Evolutionary conservation across 1,140 invertebrate species (phyloP).

Genomic region (Araneus ventricosus): DNA sequence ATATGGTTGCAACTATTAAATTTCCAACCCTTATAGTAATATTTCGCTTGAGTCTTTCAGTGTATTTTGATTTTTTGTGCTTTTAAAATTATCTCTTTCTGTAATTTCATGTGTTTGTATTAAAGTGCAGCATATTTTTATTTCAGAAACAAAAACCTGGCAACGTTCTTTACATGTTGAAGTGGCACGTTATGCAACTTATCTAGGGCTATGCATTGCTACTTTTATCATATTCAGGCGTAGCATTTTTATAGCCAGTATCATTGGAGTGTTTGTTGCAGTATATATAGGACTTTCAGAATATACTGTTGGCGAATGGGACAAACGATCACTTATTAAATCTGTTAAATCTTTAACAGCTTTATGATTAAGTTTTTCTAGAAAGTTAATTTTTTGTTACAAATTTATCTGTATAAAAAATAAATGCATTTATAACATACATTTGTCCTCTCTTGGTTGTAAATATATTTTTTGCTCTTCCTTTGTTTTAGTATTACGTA

Average conservation of each 20-base stretch:
- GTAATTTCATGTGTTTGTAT: background rate
- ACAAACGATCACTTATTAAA: conserved; percentile 68
- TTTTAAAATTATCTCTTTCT: background rate
- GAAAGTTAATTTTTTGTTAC: background rate
- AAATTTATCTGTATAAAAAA: conserved; percentile 8
- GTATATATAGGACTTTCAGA: conserved; percentile 89
- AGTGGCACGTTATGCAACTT: conserved; percentile 87
- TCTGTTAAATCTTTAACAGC: conserved; percentile 63
- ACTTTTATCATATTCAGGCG: conserved; percentile 91
- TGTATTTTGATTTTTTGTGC: background rate
- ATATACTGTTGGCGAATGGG: conserved; percentile 81
- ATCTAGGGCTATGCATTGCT: conserved; percentile 88
- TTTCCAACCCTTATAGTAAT: no score
- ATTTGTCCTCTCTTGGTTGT: background rate
- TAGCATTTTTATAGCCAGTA: conserved; percentile 86
- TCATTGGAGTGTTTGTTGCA: conserved; percentile 87
- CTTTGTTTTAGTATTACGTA: background rate
- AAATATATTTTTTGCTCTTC: background rate
- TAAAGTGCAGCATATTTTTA: conserved; percentile 24
- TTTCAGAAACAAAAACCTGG: conserved; percentile 81
- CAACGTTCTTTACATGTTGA: conserved; percentile 82
- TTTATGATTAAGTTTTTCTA: conserved; percentile 60
- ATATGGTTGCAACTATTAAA: no score
- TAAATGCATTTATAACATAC: background rate
- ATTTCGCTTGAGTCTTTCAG: background rate